A percentile compares a stretch with the other conserved stretches of the same genome.
These are phyloP conservation scores for Ophion slaviceki DNA, from an alignment of 2,888 invertebrate species.

Conservation along the genomic window DNA sequence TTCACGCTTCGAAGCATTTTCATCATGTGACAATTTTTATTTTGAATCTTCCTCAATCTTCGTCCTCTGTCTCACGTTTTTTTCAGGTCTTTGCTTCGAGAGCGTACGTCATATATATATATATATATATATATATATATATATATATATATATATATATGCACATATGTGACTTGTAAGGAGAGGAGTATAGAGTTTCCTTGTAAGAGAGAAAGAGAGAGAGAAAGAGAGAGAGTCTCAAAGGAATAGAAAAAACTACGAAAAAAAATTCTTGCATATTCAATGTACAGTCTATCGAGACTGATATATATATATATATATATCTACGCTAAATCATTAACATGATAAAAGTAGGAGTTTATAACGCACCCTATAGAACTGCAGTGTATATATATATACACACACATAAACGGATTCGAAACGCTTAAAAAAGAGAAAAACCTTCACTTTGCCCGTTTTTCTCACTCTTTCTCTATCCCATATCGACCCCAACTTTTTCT, in stretches of 20 bases:
- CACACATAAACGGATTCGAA: conserved; percentile 50
- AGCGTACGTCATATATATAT: not conserved
- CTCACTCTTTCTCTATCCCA: conserved; percentile 12
- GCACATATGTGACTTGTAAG: too few relatives aligned
- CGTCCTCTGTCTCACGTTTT: conserved; percentile 26
- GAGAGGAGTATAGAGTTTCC: conserved; percentile 35
- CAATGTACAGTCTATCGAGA: conserved; percentile 35
- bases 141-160: too few relatives aligned
- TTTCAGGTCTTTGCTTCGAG: conserved; percentile 22
- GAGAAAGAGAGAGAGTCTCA: too few relatives aligned
- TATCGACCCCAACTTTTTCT: conserved; percentile 37
- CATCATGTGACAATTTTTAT: conserved; percentile 9
- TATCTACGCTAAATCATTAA: conserved; percentile 43
- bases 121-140: too few relatives aligned
- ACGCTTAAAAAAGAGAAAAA: conserved; percentile 40
- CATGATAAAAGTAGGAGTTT: conserved; percentile 62
- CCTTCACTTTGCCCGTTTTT: not conserved
- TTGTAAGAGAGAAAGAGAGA: conserved; percentile 12
- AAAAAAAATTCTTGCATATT: conserved; percentile 54
- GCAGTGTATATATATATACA: conserved; percentile 13
- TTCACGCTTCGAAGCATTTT: conserved; percentile 45
- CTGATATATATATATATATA: too few relatives aligned
- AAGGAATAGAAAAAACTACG: too few relatives aligned
- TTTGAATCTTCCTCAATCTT: conserved; percentile 5
- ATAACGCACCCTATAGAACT: conserved; percentile 37